phyloP scores from a whole-genome alignment of 2,888 invertebrate species.

The Tolmerus cingulatus region DNA sequence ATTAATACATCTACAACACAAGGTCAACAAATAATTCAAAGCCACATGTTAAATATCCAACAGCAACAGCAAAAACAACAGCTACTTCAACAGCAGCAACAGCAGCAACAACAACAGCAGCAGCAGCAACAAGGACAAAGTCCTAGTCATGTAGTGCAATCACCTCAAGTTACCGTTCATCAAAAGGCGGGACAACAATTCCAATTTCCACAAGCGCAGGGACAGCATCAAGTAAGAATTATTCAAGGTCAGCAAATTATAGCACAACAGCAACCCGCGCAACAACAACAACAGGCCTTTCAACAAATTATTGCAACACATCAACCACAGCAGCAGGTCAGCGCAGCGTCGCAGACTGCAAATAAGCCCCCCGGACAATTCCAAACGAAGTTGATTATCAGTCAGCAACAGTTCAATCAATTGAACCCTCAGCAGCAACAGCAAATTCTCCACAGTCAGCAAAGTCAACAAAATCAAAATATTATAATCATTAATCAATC shows the following conservation, averaged over 20 bases:
- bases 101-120: slow-evolving; percentile 55
- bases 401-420: slow-evolving; percentile 71
- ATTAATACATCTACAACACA: slow-evolving; percentile 62
- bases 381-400: slow-evolving; percentile 64
- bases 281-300: slow-evolving; percentile 47
- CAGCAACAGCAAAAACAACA: slow-evolving; percentile 57
- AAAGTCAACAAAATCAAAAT: slow-evolving; percentile 63
- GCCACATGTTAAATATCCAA: slow-evolving; percentile 60
- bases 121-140: slow-evolving; percentile 45
- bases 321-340: slow-evolving; percentile 52
- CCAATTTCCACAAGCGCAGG: slow-evolving; percentile 40
- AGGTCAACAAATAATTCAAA: slow-evolving; percentile 63
- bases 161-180: slow-evolving; percentile 45
- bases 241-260: slow-evolving; percentile 53
- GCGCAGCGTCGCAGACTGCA: slow-evolving; percentile 51
- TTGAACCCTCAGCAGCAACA: slow-evolving; percentile 68
- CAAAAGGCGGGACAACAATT: slow-evolving; percentile 50
- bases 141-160: slow-evolving; percentile 41
- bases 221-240: slow-evolving; percentile 51
- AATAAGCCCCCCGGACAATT: slow-evolving; percentile 49
- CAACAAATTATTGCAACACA: slow-evolving; percentile 51
- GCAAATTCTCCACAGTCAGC: slow-evolving; percentile 62
- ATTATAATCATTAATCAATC: slow-evolving; percentile 61
- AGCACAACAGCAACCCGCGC: slow-evolving; percentile 48
- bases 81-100: slow-evolving; percentile 54